Conservation (phyloP, 92 coral and sea anemone species). For the Heteractis magnifica region DNA sequence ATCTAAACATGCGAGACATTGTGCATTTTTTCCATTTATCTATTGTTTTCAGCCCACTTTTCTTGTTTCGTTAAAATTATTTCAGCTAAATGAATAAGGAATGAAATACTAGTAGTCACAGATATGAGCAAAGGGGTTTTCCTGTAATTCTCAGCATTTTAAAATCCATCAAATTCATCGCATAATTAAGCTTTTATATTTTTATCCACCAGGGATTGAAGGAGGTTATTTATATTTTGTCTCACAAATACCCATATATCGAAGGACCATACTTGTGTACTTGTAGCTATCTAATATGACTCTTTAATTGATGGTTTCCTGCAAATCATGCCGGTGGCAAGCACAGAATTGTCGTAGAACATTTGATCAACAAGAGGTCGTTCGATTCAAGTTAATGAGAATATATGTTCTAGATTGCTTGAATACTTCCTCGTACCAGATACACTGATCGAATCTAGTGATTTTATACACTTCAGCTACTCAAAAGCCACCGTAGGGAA, state of each 20-base stretch:
- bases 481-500: neutral
- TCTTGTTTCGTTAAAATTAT: conserved; percentile 1
- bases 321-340: conserved; percentile 3
- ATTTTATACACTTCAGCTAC: neutral
- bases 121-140: neutral
- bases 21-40: conserved; percentile 7
- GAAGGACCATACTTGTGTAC: conserved; percentile 19
- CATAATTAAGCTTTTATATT: neutral
- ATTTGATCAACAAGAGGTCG: conserved; percentile 5
- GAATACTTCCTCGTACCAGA: conserved; percentile 19
- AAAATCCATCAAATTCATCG: neutral
- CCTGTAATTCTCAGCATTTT: neutral
- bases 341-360: neutral
- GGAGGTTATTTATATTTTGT: neutral
- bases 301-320: conserved; percentile 19
- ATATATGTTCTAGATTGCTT: conserved; percentile 13
- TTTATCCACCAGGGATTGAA: neutral
- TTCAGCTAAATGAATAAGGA: neutral
- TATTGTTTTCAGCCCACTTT: neutral
- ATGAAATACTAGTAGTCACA: neutral
- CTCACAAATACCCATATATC: neutral
- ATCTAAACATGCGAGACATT: conserved; percentile 16
- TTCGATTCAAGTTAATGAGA: conserved; percentile 12
- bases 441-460: conserved; percentile 4
- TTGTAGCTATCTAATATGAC: conserved; percentile 10